Conservation (phyloP, 2,113 vertebrate genomes). For the Nyctibius bracteatus region DNA sequence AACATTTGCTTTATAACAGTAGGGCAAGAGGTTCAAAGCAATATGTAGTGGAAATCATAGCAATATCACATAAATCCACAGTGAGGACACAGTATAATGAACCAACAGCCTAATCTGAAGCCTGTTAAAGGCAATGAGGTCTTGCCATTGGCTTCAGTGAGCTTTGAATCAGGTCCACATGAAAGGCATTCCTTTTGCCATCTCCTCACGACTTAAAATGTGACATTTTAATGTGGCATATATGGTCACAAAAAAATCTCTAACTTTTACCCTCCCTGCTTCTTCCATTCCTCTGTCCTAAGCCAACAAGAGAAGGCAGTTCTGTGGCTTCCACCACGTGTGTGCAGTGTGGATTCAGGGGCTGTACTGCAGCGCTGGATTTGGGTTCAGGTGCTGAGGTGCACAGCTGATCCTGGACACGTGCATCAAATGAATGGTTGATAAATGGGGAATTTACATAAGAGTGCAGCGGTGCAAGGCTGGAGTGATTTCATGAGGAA, state of each 20-base stretch:
- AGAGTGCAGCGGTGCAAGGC: neutral
- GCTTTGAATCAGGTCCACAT: neutral
- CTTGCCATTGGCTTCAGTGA: neutral
- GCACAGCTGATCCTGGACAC: neutral
- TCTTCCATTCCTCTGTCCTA: neutral
- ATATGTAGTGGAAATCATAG: neutral
- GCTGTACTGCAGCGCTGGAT: neutral
- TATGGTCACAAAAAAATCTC: neutral
- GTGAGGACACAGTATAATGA: neutral
- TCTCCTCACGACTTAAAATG: neutral
- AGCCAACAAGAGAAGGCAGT: neutral
- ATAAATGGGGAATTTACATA: neutral
- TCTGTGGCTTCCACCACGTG: neutral
- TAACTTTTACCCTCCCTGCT: neutral
- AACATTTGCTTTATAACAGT: neutral
- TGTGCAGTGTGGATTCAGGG: neutral
- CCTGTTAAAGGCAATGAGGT: neutral
- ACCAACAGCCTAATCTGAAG: neutral
- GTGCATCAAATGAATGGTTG: neutral
- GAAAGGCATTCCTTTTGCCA: neutral
- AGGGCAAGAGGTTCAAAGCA: neutral
- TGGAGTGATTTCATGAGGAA: neutral
- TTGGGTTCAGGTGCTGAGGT: neutral
- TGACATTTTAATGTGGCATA: neutral
- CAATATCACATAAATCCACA: constrained; percentile 1